A percentile compares a stretch with the other conserved stretches of the same genome.
These are phyloP conservation scores for Lagenorhynchus albirostris DNA, from an alignment of 2,113 vertebrate species.

Conservation along the genomic window DNA sequence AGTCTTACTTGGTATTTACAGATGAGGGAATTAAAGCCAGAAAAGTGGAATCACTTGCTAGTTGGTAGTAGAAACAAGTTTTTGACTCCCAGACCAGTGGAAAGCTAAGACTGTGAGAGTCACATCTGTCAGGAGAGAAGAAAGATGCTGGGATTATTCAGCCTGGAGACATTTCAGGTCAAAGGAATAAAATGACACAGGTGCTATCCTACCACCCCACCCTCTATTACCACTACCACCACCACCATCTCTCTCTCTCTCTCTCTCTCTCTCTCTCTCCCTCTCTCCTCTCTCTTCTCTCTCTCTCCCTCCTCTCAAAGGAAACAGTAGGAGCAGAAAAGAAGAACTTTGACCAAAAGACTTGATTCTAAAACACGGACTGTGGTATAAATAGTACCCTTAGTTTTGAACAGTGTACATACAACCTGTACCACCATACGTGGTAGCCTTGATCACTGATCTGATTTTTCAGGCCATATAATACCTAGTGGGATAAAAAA, in stretches of 20 bases:
- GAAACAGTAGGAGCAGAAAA: neutral
- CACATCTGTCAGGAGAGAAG: neutral
- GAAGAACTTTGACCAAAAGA: neutral
- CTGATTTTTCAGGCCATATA: neutral
- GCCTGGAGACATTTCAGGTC: neutral
- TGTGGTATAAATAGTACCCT: neutral
- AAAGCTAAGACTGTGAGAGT: neutral
- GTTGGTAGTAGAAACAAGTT: neutral
- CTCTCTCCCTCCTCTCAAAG: neutral
- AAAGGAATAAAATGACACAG: neutral
- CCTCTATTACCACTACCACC: neutral
- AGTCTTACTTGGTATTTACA: neutral
- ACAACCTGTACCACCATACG: neutral
- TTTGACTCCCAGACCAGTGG: neutral
- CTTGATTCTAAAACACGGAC: neutral
- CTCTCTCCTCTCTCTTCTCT: neutral
- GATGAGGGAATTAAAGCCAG: conserved; percentile 23
- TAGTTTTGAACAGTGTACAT: neutral
- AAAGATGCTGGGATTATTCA: neutral
- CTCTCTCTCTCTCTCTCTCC: accelerated
- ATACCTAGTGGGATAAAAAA: neutral
- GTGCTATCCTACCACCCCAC: accelerated
- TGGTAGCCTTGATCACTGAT: neutral
- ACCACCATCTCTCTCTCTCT: neutral
- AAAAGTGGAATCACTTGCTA: neutral